Evolutionary conservation across 2,797 vertebrate genomes (phyloP), one percentile per base, ranked within the genome.

Genomic region (Toxotes lorentzi): DNA sequence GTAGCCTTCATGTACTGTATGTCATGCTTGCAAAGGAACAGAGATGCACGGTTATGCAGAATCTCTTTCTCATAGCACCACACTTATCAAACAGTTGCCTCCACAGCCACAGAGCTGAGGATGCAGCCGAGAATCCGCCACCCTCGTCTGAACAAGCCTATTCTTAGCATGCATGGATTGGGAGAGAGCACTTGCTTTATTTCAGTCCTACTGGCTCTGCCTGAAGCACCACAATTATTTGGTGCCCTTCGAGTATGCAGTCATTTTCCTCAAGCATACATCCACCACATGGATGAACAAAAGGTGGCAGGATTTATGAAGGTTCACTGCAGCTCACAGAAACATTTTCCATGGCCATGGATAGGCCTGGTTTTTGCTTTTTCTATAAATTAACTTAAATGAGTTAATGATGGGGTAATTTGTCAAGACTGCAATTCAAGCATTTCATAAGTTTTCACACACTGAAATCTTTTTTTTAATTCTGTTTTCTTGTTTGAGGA

Each of bases 161-260:
- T 95, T 94, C 94, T 94, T 94, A 95, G 92, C 92, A 84, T 71
- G 61, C 88, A 81, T 86, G 89, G 93, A 93, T 91, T 91, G 91
- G 91, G 91, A 92, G 88, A 90, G 92, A 92, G 90, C 90, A 89
- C 91, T 93, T 93, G 92, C 93, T 94, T 94, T 92, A 93, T 94
- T 94, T 92, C 89, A 86, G 92, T 91, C 87, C 88, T 89, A 79
- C 84, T 85, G 83, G 89, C 92, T 91, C 79, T 81, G 91, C 90
- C 90, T 89, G 84, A 91, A 95, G 92, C 86, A 87, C 86, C 88
- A 89, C 87, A 89, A 92, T 94, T 91, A 92, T 92, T 87, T 82
- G 86, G 78, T 88, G 86, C 86, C 88, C 88, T 88, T 86, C 34
- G 76, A 89, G 86, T 89, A 82, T 89, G 83, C 85, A 86, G 88